Conservation (phyloP, 2,888 invertebrate genomes). For the Loripinus fragilis region DNA sequence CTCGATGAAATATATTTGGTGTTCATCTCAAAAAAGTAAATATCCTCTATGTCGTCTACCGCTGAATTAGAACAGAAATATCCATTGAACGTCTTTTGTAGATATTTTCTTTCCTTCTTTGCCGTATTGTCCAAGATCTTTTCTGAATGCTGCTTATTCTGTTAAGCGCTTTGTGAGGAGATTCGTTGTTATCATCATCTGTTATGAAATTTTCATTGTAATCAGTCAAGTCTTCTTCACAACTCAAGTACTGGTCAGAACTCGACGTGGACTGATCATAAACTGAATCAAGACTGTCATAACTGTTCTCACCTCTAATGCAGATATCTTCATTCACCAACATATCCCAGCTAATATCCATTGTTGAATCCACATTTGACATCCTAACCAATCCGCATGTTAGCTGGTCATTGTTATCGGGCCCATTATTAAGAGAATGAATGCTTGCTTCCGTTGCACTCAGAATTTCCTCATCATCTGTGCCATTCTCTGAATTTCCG, state of each 20-base stretch:
- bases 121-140: slow-evolving; percentile 6
- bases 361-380: too few relatives aligned
- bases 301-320: background rate
- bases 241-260: slow-evolving; percentile 1
- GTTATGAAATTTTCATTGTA: background rate
- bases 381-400: too few relatives aligned
- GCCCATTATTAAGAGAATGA: background rate
- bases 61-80: background rate
- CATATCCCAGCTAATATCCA: too few relatives aligned
- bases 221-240: background rate
- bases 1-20: too few relatives aligned
- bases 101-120: background rate
- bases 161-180: background rate
- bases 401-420: background rate
- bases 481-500: background rate
- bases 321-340: too few relatives aligned
- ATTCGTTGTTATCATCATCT: background rate
- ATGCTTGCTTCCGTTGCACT: background rate
- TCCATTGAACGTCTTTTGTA: background rate
- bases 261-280: background rate
- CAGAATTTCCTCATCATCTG: background rate
- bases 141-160: slow-evolving; percentile 8
- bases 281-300: background rate
- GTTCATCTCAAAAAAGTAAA: too few relatives aligned
- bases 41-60: too few relatives aligned